Percentiles rank a stretch among this genome's conserved stretches.
phyloP scores from a whole-genome alignment of 2,888 invertebrate genomes.

The Eupeodes latifasciatus region DNA sequence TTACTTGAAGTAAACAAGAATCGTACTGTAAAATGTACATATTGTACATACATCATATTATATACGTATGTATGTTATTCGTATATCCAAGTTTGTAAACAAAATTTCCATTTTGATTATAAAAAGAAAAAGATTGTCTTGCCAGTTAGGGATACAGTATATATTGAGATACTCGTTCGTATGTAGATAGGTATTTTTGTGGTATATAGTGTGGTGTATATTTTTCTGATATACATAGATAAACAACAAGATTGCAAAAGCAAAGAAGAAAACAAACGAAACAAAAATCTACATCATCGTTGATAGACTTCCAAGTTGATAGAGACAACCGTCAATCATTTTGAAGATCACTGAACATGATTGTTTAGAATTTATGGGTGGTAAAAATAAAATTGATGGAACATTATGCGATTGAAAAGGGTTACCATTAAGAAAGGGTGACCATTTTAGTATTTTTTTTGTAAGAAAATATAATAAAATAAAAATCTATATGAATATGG shows the following conservation, averaged over 20 bases:
- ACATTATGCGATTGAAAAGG: constrained; percentile 15
- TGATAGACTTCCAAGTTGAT: constrained; percentile 62
- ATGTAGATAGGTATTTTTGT: neutral
- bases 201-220: neutral
- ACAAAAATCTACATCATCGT: neutral
- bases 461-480: no score
- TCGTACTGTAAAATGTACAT: neutral
- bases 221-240: constrained; percentile 19
- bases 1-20: constrained; percentile 51
- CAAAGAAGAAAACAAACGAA: neutral
- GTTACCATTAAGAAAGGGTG: neutral
- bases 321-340: constrained; percentile 70
- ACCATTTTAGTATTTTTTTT: neutral
- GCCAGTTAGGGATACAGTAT: neutral
- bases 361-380: constrained; percentile 66
- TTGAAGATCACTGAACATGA: constrained; percentile 66
- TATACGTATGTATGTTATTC: constrained; percentile 12
- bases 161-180: no score
- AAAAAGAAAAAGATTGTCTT: constrained; percentile 20
- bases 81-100: constrained; percentile 67
- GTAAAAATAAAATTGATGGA: constrained; percentile 27
- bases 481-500: no score
- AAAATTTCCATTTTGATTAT: constrained; percentile 56
- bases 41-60: neutral
- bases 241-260: constrained; percentile 14